These are phyloP conservation scores for Melanchra persicariae DNA, from an alignment of 2,888 invertebrate genomes.

Conservation along the genomic window DNA sequence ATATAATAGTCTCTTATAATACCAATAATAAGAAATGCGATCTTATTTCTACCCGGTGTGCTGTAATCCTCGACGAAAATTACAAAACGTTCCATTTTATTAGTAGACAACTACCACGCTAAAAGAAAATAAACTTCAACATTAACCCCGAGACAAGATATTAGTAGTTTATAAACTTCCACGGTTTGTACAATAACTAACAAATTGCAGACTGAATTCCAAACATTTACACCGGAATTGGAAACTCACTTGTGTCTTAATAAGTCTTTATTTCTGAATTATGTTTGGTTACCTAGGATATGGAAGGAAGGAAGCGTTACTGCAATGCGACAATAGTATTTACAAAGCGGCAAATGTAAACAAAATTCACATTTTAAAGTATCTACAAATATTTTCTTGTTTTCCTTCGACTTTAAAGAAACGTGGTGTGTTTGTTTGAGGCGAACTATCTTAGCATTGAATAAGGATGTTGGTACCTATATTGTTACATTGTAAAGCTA, in stretches of 20 bases:
- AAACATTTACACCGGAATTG: slow-evolving; percentile 52
- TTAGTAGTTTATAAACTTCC: slow-evolving; percentile 52
- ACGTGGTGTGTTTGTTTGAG: slow-evolving; percentile 30
- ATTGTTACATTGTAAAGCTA: background rate
- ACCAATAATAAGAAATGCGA: slow-evolving; percentile 18
- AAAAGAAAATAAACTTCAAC: slow-evolving; percentile 51
- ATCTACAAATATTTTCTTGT: slow-evolving; percentile 50
- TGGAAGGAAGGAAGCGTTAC: slow-evolving; percentile 54
- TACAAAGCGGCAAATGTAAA: slow-evolving; percentile 40
- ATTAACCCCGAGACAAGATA: slow-evolving; percentile 47
- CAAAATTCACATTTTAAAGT: slow-evolving; percentile 46
- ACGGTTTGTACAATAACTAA: slow-evolving; percentile 47
- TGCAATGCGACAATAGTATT: slow-evolving; percentile 65
- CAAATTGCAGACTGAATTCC: slow-evolving; percentile 50
- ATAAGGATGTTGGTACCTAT: background rate
- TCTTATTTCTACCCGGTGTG: slow-evolving; percentile 10
- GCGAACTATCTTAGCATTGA: slow-evolving; percentile 6
- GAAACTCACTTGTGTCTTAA: slow-evolving; percentile 47
- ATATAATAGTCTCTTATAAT: slow-evolving; percentile 4
- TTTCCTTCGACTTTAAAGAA: slow-evolving; percentile 25
- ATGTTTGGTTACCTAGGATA: slow-evolving; percentile 39
- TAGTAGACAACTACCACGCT: slow-evolving; percentile 26
- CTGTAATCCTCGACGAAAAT: slow-evolving; percentile 40
- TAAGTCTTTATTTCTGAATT: slow-evolving; percentile 42
- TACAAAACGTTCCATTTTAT: slow-evolving; percentile 39